Base-by-base conservation (phyloP, 2,113 vertebrate species). In the Microcebus jonahi region DNA sequence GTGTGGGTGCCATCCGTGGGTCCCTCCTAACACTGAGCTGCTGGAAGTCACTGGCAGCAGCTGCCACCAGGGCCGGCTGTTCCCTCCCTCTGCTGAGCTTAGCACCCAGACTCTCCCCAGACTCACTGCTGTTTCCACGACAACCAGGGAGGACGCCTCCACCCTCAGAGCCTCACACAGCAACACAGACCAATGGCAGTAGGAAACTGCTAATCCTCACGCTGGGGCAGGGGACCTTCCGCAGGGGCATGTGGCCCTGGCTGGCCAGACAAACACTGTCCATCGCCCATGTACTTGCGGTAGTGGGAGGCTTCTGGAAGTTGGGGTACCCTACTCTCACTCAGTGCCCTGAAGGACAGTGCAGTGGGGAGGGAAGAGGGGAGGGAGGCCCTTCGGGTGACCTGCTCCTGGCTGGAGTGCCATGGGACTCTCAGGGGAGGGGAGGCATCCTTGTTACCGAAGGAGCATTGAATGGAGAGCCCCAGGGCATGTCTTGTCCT, bases 111-210 rank as follows among this genome's bases (percentile, higher is more conserved):
- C 65, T 59, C 65, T 70, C 59, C 11, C 90, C 14, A 91, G 84
- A 94, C 8, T 25, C 29, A 29, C 67, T 76, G 76, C 45, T 13
- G 13, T 97, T 95, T 71, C 97, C 95, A 96, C 70, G 87, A 70
- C 97, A 97, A 97, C 95, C 0, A 12, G 36, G 70, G 63, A 70
- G 68, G 79, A 42, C 63, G 61, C 93, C 91, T 85, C 94, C 75
- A 45, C 90, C 91, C 96, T 94, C 31, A 48, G 76, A 73, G 48
- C 73, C 84, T 91, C 55, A 53, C 80, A 88, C n/a, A 39, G 79
- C 67, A 71, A 48, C 86, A 75, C 57, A 94, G 85, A 73, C 75
- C 11, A 53, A 79, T 31, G 50, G 83, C 9, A 53, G 89, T 20
- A 85, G 36, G 57, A 65, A 34, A 89, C 76, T 18, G 34, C 68